Percentiles rank a stretch among this genome's conserved stretches.
Evolutionary conservation across 2,113 vertebrate species (phyloP).

Genomic region (Scomber scombrus): DNA sequence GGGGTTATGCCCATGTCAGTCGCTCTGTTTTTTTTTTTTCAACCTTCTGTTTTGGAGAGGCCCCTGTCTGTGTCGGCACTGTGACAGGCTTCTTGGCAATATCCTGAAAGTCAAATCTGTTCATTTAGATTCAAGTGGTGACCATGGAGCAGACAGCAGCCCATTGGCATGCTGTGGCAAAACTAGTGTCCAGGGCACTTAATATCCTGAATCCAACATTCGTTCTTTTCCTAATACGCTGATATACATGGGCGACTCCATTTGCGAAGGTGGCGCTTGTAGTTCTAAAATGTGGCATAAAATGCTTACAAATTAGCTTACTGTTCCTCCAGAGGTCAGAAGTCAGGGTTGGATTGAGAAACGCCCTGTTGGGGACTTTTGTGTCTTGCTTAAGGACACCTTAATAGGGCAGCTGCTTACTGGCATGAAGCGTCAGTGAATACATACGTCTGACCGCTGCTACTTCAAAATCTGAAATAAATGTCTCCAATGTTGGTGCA

Average conservation of each 20-base stretch:
- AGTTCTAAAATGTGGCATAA: neutral
- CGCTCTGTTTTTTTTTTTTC: conserved; percentile 66
- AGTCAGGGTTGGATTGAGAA: neutral
- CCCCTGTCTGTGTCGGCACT: conserved; percentile 76
- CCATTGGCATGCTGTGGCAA: conserved; percentile 69
- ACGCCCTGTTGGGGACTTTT: neutral
- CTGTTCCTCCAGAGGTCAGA: conserved; percentile 15
- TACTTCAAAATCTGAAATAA: conserved; percentile 21
- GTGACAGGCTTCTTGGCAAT: conserved; percentile 83
- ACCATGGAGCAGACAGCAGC: conserved; percentile 79
- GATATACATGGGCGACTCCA: conserved; percentile 1
- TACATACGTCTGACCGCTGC: neutral
- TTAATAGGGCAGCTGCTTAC: neutral
- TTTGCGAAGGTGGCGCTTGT: neutral
- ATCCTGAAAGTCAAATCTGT: conserved; percentile 87
- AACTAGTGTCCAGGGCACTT: conserved; percentile 50
- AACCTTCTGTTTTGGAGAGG: conserved; percentile 71
- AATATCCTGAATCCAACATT: conserved; percentile 57
- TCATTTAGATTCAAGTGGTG: conserved; percentile 89
- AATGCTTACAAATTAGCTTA: neutral
- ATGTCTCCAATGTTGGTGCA: conserved; percentile 8
- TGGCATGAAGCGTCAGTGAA: neutral
- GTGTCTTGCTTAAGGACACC: conserved; percentile 14
- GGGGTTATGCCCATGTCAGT: conserved; percentile 72
- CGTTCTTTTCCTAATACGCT: conserved; percentile 41